Evolutionary conservation across 1,140 invertebrate species (phyloP).

Genomic region (Brachionus koreanus): DNA sequence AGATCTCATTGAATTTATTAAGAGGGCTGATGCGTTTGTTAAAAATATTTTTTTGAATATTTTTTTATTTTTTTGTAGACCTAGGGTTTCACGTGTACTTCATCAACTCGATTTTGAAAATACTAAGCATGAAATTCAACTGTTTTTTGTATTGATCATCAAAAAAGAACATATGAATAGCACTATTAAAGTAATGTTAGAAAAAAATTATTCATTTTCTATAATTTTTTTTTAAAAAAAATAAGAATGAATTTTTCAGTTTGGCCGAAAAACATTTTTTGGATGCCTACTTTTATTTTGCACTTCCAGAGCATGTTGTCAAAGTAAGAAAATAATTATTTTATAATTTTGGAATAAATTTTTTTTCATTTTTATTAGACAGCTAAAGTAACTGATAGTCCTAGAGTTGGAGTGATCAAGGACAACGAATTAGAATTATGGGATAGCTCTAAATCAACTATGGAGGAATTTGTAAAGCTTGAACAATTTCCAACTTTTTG

Average conservation of each 20-base stretch:
- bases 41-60: background rate
- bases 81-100: background rate
- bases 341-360: background rate
- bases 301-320: conserved; percentile 2
- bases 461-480: conserved; percentile 36
- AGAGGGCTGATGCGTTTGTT: conserved; percentile 6
- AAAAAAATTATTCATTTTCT: background rate
- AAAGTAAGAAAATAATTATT: background rate
- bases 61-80: background rate
- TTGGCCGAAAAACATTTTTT: conserved; percentile 42
- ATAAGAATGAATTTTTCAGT: conserved; percentile 12
- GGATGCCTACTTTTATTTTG: conserved; percentile 43
- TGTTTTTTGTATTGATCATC: conserved; percentile 28
- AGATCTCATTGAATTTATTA: conserved; percentile 40
- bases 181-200: background rate
- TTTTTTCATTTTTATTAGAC: background rate
- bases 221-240: conserved; percentile 9
- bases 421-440: background rate
- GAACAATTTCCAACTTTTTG: conserved; percentile 31
- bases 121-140: conserved; percentile 13
- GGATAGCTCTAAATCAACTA: background rate
- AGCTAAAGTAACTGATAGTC: conserved; percentile 1
- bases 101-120: conserved; percentile 42
- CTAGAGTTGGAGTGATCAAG: conserved; percentile 38
- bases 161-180: conserved; percentile 13